Evolutionary conservation across 2,113 vertebrate genomes (phyloP).

Genomic region (Australoheros scitulus): DNA sequence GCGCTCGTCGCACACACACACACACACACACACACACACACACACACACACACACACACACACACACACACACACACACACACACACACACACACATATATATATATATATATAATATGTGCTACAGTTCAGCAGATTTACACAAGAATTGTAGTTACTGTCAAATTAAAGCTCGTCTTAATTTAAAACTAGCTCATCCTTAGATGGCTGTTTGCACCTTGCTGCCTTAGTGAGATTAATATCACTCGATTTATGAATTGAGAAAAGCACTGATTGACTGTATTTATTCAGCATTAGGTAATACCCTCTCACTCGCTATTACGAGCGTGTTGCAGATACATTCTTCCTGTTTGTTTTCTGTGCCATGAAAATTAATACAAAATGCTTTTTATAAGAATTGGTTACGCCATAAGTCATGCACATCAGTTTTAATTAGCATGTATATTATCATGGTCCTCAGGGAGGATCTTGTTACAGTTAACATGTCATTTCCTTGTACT

Average conservation of each 20-base stretch:
- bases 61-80: too few species aligned
- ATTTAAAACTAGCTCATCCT: neutral
- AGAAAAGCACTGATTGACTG: constrained; percentile 10
- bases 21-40: too few species aligned
- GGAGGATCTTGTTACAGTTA: constrained; percentile 70
- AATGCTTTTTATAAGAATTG: constrained; percentile 40
- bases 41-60: too few species aligned
- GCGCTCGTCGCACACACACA: too few species aligned
- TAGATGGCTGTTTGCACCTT: neutral
- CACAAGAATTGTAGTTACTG: neutral
- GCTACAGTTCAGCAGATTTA: neutral
- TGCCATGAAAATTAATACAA: constrained; percentile 63
- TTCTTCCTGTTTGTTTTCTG: constrained; percentile 51
- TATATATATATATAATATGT: neutral
- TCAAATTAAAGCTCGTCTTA: neutral
- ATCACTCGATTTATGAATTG: neutral
- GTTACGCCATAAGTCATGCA: constrained; percentile 44
- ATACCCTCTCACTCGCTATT: neutral
- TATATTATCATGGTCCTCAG: constrained; percentile 68
- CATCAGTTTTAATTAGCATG: constrained; percentile 70
- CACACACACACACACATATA: too few species aligned
- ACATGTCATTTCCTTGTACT: constrained; percentile 31
- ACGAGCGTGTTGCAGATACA: constrained; percentile 15
- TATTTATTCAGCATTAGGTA: constrained; percentile 7
- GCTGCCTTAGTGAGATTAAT: neutral